phyloP scores from a whole-genome alignment of 2,113 vertebrate species.

The Etheostoma cragini region DNA sequence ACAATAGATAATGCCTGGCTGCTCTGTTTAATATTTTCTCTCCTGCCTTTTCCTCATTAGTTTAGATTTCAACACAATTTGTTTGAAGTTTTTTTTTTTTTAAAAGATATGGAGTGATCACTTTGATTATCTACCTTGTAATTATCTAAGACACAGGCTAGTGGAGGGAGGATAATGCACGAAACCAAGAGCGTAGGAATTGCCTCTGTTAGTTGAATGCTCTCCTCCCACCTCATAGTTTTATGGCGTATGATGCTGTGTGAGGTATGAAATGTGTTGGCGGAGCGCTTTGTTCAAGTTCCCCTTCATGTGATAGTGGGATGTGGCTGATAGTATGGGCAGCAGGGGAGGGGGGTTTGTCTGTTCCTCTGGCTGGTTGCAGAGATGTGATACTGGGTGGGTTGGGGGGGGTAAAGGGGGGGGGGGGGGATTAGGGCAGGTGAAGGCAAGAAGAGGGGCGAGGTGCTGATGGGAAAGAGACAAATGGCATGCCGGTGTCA shows the following conservation, averaged over 20 bases:
- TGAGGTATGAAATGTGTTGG: slow-evolving; percentile 67
- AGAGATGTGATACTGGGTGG: slow-evolving; percentile 21
- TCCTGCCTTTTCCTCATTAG: slow-evolving; percentile 39
- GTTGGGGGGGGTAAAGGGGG: slow-evolving; percentile 8
- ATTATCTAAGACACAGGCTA: slow-evolving; percentile 47
- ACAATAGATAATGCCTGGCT: slow-evolving; percentile 60
- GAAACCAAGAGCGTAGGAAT: slow-evolving; percentile 45
- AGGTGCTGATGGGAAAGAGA: slow-evolving; percentile 84
- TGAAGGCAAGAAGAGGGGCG: slow-evolving; percentile 54
- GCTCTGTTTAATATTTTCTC: slow-evolving; percentile 34
- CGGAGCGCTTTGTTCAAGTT: slow-evolving; percentile 56
- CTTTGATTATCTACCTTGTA: slow-evolving; percentile 48
- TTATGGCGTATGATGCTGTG: slow-evolving; percentile 66
- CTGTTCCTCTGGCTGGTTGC: slow-evolving; percentile 37
- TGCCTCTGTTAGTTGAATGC: slow-evolving; percentile 45
- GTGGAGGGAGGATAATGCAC: slow-evolving; percentile 62
- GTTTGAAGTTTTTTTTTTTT: slow-evolving; percentile 37
- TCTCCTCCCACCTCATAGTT: slow-evolving; percentile 65
- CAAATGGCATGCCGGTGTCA: slow-evolving; percentile 78
- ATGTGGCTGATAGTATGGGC: slow-evolving; percentile 53
- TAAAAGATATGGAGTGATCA: slow-evolving; percentile 39
- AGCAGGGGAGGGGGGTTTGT: slow-evolving; percentile 21
- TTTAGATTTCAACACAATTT: slow-evolving; percentile 36
- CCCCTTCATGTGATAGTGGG: slow-evolving; percentile 54
- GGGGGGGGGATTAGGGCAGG: slow-evolving; percentile 48